Percentiles rank a stretch among this genome's conserved stretches.
phyloP scores from a whole-genome alignment of 2,888 invertebrate genomes.

The Syritta pipiens region DNA sequence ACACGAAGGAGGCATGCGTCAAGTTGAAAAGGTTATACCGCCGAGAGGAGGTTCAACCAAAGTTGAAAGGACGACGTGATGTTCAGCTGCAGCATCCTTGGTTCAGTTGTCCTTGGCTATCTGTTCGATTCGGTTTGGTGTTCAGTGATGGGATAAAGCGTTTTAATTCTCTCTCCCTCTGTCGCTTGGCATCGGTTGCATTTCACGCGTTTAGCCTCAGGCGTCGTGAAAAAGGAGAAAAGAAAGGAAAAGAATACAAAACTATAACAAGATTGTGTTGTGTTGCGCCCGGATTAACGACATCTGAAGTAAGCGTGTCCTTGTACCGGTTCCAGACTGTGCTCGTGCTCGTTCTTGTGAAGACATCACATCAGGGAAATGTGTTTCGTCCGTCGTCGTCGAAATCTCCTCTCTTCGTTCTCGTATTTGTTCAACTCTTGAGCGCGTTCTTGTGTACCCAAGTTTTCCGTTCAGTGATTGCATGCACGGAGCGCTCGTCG shows the following conservation, averaged over 20 bases:
- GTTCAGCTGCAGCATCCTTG: constrained; percentile 22
- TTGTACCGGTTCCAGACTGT: constrained; percentile 20
- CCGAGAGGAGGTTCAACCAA: constrained; percentile 9
- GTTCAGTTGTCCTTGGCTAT: constrained; percentile 43
- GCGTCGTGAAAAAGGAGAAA: not conserved
- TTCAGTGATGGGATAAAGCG: not conserved
- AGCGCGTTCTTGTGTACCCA: constrained; percentile 22
- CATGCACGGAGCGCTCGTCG: constrained; percentile 33
- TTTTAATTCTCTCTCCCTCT: not conserved
- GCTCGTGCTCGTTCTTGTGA: not conserved
- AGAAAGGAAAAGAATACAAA: not conserved
- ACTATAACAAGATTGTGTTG: not conserved
- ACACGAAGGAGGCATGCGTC: constrained; percentile 52
- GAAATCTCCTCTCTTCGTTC: not conserved
- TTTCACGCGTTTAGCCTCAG: not conserved
- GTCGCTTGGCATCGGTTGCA: not conserved
- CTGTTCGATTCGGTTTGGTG: constrained; percentile 7
- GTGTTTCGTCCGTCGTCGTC: not conserved
- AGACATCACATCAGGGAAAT: constrained; percentile 22
- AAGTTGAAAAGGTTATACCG: constrained; percentile 48
- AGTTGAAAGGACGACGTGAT: constrained; percentile 15
- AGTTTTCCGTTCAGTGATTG: constrained; percentile 41
- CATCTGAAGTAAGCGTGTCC: constrained; percentile 33
- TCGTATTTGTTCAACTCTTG: constrained; percentile 44
- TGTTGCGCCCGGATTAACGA: constrained; percentile 18